Percentiles rank a stretch among this genome's conserved stretches.
phyloP scores from a whole-genome alignment of 2,113 vertebrate genomes.

The Pelecanoides urinatrix region DNA sequence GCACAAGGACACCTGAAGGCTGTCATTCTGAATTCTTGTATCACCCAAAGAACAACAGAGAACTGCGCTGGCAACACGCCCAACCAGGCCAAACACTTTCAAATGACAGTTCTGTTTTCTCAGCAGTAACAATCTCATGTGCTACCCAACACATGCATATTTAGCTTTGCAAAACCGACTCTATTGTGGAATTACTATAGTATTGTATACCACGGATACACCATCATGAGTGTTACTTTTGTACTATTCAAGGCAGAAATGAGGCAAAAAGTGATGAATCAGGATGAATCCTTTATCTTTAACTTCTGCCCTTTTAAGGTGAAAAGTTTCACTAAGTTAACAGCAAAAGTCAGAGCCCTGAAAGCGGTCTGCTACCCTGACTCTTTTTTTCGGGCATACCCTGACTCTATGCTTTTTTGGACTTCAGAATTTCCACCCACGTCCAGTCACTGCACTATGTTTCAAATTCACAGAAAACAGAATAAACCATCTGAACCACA shows the following conservation, averaged over 20 bases:
- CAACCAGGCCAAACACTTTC: not conserved
- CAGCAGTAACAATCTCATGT: not conserved
- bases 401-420: not conserved
- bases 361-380: not conserved
- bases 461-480: not conserved
- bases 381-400: not conserved
- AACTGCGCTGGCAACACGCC: not conserved
- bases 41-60: not conserved
- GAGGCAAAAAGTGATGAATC: not conserved
- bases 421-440: not conserved
- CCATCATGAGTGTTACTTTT: not conserved
- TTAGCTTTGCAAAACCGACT: not conserved
- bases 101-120: not conserved
- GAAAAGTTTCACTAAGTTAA: not conserved
- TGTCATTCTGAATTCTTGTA: not conserved
- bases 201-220: not conserved
- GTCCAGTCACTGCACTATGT: not conserved
- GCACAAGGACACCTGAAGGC: not conserved
- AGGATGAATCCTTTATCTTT: not conserved
- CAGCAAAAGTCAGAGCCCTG: not conserved
- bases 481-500: not conserved
- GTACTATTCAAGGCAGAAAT: not conserved
- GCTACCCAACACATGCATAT: not conserved
- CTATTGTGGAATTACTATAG: not conserved
- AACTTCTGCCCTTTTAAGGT: not conserved